Evolutionary conservation across 2,888 invertebrate species (phyloP), one percentile per base, ranked within the genome.

Genomic region (Rambutsinella grinnellia): DNA sequence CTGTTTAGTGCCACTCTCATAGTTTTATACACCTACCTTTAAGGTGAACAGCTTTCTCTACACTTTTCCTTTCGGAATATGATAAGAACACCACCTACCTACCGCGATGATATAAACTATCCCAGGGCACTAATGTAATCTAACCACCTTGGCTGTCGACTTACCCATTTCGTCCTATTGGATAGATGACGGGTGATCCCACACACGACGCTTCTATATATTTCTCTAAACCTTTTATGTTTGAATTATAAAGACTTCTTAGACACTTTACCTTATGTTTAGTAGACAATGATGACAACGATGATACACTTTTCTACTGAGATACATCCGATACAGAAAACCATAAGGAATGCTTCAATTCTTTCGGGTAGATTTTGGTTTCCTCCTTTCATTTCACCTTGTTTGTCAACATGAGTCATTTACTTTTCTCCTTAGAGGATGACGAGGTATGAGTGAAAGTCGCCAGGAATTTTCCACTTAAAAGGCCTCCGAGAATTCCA

Each of bases 111-210:
- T 69, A 69, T 74, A 74, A 74, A 74, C 74, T 61, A 74, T 74
- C 74, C 74, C 74, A 74, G 74, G 74, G 60, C 74, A 74, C 74
- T 67, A 74, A 74, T 74, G 74, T 74, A 74, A 74, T 74, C 74
- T 74, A 74, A 74, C 74, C 74, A 74, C 74, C 74, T 74, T 74
- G 60, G 60, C 74, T 74, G 66, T 74, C 74, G 66, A 74, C 74
- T 74, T 74, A 65, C 60, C 74, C 74, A 66, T 74, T 72, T 74
- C 65, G 51, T 49, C 6, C 65, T 57, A 65, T 74, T 74, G 53
- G 66, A 67, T 67, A 61, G 74, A 74, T 74, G 66, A 72, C 63
- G 72, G 44, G 47, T 67, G 54, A 71, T 58, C 57, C 71, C 71
- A 71, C 47, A 28, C 56, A 70, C 46, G 62, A 27, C 53, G 51